Evolutionary conservation across 2,797 vertebrate genomes (phyloP).

Genomic region (Lepilemur septentrionalis): DNA sequence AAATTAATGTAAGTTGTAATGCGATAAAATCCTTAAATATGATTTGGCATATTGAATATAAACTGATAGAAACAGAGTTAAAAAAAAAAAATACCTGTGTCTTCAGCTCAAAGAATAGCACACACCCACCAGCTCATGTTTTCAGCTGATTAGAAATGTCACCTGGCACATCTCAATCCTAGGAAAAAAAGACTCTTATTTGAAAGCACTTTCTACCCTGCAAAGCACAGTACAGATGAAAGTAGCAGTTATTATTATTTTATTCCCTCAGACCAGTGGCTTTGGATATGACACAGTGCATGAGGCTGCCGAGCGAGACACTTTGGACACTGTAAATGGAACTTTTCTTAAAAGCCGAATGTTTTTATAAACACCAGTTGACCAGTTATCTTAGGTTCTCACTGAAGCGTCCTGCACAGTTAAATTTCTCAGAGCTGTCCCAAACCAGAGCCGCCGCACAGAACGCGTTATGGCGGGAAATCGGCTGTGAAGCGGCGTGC

Average conservation of each 20-base stretch:
- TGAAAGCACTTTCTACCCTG: neutral
- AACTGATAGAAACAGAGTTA: neutral
- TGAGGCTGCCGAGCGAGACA: neutral
- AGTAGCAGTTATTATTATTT: neutral
- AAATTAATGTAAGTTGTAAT: neutral
- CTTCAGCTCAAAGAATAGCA: neutral
- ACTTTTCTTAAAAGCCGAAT: neutral
- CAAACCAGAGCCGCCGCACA: neutral
- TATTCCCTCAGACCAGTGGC: neutral
- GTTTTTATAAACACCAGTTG: neutral
- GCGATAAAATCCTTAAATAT: neutral
- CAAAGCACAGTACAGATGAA: fast-evolving
- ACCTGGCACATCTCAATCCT: neutral
- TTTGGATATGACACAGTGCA: neutral
- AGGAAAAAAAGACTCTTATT: neutral
- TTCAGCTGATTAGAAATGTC: neutral
- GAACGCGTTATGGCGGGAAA: neutral
- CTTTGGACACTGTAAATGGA: neutral
- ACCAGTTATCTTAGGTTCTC: neutral
- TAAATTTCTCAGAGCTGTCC: neutral
- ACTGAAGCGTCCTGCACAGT: neutral
- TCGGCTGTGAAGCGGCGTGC: neutral
- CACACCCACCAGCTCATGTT: neutral
- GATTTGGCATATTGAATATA: neutral
- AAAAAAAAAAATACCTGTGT: neutral